Evolutionary conservation across 2,113 vertebrate genomes (phyloP).

Genomic region (Cryptoleucopteryx plumbea): DNA sequence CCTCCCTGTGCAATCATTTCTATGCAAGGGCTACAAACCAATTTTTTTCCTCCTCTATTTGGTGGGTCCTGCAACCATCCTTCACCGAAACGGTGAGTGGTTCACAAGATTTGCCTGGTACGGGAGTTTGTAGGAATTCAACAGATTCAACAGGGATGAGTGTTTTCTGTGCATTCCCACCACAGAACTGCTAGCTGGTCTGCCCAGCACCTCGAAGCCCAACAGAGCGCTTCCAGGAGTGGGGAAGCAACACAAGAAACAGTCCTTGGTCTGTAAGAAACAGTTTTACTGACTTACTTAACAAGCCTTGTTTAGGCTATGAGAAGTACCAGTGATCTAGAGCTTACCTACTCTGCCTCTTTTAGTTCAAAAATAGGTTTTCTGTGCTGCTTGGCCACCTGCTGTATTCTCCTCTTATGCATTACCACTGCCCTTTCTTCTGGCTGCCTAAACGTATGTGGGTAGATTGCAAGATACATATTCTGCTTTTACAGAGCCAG

Average conservation of each 20-base stretch:
- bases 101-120: not conserved
- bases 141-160: not conserved
- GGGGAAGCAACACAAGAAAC: not conserved
- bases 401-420: constrained; percentile 1
- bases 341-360: constrained; percentile 36
- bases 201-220: not conserved
- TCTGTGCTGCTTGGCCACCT: constrained; percentile 28
- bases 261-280: not conserved
- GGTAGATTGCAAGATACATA: not conserved
- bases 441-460: constrained; percentile 7
- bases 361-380: constrained; percentile 41
- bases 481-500: constrained; percentile 10
- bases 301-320: not conserved
- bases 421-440: constrained; percentile 44
- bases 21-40: not conserved
- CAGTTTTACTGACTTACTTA: not conserved
- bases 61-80: not conserved
- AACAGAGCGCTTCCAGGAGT: not conserved
- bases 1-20: not conserved
- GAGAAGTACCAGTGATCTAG: not conserved
- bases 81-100: not conserved
- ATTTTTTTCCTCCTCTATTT: not conserved
- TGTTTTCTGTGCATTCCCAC: not conserved
- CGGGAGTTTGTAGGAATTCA: not conserved
- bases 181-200: not conserved